These are phyloP conservation scores for Myrmecobius fasciatus DNA, from an alignment of 2,113 vertebrate species.

Conservation along the genomic window DNA sequence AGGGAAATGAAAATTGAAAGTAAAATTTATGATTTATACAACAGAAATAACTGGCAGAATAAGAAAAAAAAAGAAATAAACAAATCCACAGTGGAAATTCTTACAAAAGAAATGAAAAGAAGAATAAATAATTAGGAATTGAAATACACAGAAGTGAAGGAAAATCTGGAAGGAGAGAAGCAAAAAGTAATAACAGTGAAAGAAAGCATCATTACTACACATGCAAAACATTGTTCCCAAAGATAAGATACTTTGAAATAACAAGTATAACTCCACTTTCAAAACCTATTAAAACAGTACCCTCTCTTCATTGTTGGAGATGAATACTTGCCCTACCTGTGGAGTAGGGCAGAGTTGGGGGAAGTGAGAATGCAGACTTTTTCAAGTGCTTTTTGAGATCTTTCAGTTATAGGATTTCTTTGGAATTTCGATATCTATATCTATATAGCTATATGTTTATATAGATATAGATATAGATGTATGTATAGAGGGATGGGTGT, in stretches of 20 bases:
- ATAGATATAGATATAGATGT: too few species aligned
- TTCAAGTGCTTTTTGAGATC: neutral
- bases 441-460: too few species aligned
- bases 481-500: too few species aligned
- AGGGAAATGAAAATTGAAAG: too few species aligned
- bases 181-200: neutral
- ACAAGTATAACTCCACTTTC: neutral
- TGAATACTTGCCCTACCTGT: neutral
- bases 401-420: neutral
- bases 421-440: too few species aligned
- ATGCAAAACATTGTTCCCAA: neutral
- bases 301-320: neutral
- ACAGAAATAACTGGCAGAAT: too few species aligned
- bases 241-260: neutral
- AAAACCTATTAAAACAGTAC: neutral
- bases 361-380: neutral
- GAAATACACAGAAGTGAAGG: neutral
- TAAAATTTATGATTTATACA: too few species aligned
- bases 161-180: neutral
- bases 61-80: too few species aligned
- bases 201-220: neutral
- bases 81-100: too few species aligned
- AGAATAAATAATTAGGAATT: neutral
- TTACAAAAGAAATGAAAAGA: too few species aligned
- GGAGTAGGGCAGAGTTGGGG: neutral